Conservation (phyloP, 64 coral and sea anemone species). For the Stichodactyla helianthus region DNA sequence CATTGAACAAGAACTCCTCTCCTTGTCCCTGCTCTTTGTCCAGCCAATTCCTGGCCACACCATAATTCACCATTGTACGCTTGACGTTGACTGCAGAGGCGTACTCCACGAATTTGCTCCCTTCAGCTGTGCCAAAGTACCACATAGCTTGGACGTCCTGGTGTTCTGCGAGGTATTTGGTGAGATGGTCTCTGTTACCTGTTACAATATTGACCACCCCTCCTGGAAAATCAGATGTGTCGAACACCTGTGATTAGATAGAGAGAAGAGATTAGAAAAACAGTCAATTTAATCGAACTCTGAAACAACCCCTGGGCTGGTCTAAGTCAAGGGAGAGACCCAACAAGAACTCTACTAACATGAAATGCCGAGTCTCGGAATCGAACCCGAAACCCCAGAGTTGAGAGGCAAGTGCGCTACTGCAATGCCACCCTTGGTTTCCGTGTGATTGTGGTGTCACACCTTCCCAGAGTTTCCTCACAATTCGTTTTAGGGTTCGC, state of each 20-base stretch:
- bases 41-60: constrained; percentile 69
- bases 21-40: constrained; percentile 77
- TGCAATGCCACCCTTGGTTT: too few relatives aligned
- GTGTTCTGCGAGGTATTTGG: constrained; percentile 85
- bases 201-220: constrained; percentile 94
- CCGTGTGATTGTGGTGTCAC: too few relatives aligned
- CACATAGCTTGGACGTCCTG: constrained; percentile 96
- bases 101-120: constrained; percentile 87
- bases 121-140: constrained; percentile 92
- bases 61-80: constrained; percentile 85
- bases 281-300: neutral
- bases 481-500: too few relatives aligned
- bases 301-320: too few relatives aligned
- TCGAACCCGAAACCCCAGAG: too few relatives aligned
- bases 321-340: too few relatives aligned
- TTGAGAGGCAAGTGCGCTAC: too few relatives aligned
- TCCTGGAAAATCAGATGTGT: constrained; percentile 92
- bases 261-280: neutral
- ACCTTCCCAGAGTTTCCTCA: too few relatives aligned
- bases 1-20: constrained; percentile 79
- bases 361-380: too few relatives aligned
- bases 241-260: constrained; percentile 59
- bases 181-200: constrained; percentile 84
- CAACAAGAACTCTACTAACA: too few relatives aligned
- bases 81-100: constrained; percentile 87